Percentiles rank a stretch among this genome's conserved stretches.
Conservation (phyloP, 2,113 vertebrate genomes). For the Anguilla rostrata region DNA sequence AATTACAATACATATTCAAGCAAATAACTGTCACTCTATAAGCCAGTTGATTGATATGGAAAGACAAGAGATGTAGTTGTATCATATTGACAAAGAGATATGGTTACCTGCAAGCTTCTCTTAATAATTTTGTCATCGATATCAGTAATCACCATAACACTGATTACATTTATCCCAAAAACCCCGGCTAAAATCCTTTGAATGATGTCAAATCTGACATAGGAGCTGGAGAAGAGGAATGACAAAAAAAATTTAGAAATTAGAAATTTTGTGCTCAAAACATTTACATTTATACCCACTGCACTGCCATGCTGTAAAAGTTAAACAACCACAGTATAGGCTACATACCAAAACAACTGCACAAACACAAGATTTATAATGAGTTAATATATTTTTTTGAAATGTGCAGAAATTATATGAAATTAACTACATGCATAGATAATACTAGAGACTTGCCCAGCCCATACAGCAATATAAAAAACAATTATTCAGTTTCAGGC, state of each 20-base stretch:
- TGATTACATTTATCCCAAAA: slow-evolving; percentile 84
- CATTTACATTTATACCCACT: not conserved
- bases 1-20: not conserved
- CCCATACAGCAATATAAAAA: not conserved
- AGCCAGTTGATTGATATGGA: not conserved
- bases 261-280: too few relatives aligned
- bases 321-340: not conserved
- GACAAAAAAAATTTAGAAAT: not conserved
- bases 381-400: too few relatives aligned
- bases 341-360: not conserved
- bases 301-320: too few relatives aligned
- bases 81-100: not conserved
- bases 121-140: slow-evolving; percentile 94
- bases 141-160: slow-evolving; percentile 94
- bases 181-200: slow-evolving; percentile 81
- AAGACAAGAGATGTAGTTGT: not conserved
- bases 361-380: not conserved
- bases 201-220: slow-evolving; percentile 92
- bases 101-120: slow-evolving; percentile 79
- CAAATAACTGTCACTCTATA: not conserved
- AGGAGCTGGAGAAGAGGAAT: slow-evolving; percentile 74
- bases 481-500: too few relatives aligned
- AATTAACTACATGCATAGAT: too few relatives aligned
- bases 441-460: not conserved
- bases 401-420: too few relatives aligned